phyloP scores from a whole-genome alignment of 2,113 vertebrate species.

The Damaliscus lunatus region DNA sequence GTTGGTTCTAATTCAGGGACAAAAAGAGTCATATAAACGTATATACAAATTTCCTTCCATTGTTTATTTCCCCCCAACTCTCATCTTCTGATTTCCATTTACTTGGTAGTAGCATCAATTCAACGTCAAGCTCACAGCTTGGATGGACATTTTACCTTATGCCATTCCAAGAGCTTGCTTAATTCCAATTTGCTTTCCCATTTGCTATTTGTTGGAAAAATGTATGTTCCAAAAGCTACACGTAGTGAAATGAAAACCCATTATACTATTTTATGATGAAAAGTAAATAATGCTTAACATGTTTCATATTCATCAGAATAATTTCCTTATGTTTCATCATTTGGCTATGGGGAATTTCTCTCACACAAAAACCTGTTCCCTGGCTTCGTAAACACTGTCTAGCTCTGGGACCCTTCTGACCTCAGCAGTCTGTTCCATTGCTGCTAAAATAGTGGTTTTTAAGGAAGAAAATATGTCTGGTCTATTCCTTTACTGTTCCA shows the following conservation, averaged over 20 bases:
- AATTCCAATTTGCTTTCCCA: not conserved
- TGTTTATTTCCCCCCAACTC: not conserved
- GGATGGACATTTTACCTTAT: not conserved
- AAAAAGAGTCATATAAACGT: not conserved
- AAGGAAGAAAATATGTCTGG: conserved; percentile 29
- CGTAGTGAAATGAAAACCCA: not conserved
- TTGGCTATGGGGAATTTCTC: conserved; percentile 50
- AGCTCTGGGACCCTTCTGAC: conserved; percentile 63
- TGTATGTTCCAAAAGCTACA: not conserved
- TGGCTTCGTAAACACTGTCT: conserved; percentile 47
- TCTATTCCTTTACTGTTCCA: conserved; percentile 9
- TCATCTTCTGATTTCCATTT: not conserved
- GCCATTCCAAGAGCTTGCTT: not conserved
- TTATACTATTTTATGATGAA: conserved; percentile 35
- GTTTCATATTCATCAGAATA: conserved; percentile 65
- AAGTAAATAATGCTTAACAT: conserved; percentile 51
- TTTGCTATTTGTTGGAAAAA: not conserved
- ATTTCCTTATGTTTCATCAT: conserved; percentile 64
- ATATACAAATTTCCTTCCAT: not conserved
- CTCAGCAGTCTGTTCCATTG: conserved; percentile 60
- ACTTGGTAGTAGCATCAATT: not conserved
- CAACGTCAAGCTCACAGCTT: not conserved
- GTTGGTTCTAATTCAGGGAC: not conserved
- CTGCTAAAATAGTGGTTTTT: conserved; percentile 21
- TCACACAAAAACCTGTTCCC: conserved; percentile 50